A percentile compares a stretch with the other conserved stretches of the same genome.
These are phyloP conservation scores for Furcula furcula DNA, from an alignment of 2,888 invertebrate genomes.

Conservation along the genomic window DNA sequence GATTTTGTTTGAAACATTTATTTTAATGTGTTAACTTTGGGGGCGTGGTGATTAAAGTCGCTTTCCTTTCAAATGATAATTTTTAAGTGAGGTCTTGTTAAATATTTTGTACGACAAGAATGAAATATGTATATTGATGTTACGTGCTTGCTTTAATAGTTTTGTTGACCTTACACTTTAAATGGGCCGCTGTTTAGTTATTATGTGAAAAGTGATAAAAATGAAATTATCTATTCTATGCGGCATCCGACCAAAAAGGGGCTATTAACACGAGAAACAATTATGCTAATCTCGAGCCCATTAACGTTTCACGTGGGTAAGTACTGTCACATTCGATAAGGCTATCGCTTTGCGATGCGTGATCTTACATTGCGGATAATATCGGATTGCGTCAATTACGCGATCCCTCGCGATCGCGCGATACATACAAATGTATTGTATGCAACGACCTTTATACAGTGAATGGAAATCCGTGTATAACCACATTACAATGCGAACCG, in stretches of 20 bases:
- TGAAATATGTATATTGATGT: neutral
- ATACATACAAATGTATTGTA: conserved; percentile 75
- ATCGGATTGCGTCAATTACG: conserved; percentile 79
- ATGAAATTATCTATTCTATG: neutral
- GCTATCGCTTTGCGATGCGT: conserved; percentile 67
- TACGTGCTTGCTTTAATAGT: neutral
- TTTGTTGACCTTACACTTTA: neutral
- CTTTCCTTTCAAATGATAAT: conserved; percentile 11
- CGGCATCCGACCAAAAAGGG: neutral
- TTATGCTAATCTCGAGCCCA: conserved; percentile 65
- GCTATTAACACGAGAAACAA: conserved; percentile 37
- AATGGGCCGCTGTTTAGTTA: neutral
- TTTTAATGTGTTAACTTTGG: conserved; percentile 11
- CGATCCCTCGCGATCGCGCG: conserved; percentile 65
- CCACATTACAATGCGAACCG: conserved; percentile 21
- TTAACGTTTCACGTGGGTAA: conserved; percentile 65
- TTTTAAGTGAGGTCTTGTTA: conserved; percentile 2
- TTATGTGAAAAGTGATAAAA: neutral
- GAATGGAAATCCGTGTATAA: conserved; percentile 20
- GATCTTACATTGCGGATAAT: conserved; percentile 74
- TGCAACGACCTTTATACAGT: conserved; percentile 61
- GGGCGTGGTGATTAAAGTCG: conserved; percentile 18
- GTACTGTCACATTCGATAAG: conserved; percentile 66
- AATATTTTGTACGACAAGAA: neutral
- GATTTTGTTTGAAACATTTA: conserved; percentile 14